Base-by-base conservation (phyloP, 2,797 vertebrate species). In the Catamblyrhynchus diadema region DNA sequence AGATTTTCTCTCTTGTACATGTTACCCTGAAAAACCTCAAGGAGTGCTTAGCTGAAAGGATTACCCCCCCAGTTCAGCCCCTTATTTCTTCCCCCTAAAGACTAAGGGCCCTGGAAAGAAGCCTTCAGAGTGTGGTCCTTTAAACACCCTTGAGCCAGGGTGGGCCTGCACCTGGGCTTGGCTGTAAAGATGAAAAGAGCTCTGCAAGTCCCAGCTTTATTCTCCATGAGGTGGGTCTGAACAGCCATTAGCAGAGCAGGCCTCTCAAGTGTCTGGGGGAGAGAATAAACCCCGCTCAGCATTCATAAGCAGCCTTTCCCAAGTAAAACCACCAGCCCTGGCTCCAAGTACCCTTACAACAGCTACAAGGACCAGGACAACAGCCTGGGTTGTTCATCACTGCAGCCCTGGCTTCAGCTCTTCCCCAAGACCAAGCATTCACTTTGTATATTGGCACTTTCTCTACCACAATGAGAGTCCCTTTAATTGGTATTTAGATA, bases 141-240 rank as follows among this genome's bases (percentile, higher is more conserved):
- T 83, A 94, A 85, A 96, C 39, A 86, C 50, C 57, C 95, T 96
- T 83, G 65, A 94, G 81, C 78, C 74, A 91, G 37, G 67, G 37
- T 94, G 70, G 28, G 73, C 73, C 62, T 95, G 96, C 95, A 96
- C 94, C 94, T 95, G 95, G 85, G 69, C 53, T 89, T 88, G 73
- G 82, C 90, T 96, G 66, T 81, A 93, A 94, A 93, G 90, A 96
- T 90, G 62, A 96, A 96, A 96, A 93, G 91, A 75, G 28, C 74
- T 75, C 77, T 81, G 80, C 44, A 78, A 91, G 88, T 59, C 90
- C 75, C 73, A 93, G 96, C 94, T 95, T 95, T 95, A 95, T 94
- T 94, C 91, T 93, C 82, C 60, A 57, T 1, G 44, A 91, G 90
- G 91, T 93, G 41, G 77, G 77, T 78, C 80, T 90, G 90, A 91